These are phyloP conservation scores for Drosophila longiperda DNA, from an alignment of 2,888 invertebrate genomes.

Conservation along the genomic window DNA sequence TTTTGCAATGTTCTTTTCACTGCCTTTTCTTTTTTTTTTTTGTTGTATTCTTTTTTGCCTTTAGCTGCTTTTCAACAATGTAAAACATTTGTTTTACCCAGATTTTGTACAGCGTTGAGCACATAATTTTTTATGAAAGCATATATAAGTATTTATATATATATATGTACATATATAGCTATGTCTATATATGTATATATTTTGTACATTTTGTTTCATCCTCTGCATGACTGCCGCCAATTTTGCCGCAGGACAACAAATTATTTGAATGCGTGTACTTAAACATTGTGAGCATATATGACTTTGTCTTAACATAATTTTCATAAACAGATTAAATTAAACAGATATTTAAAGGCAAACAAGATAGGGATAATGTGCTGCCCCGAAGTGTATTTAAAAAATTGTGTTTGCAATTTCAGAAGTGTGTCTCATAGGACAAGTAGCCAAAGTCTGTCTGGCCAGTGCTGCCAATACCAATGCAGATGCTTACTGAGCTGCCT, in stretches of 20 bases:
- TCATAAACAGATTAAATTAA: slow-evolving; percentile 9
- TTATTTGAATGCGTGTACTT: slow-evolving; percentile 32
- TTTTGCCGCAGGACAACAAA: slow-evolving; percentile 54
- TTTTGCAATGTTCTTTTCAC: slow-evolving; percentile 48
- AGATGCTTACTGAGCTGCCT: slow-evolving; percentile 19
- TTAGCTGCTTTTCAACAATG: slow-evolving; percentile 63
- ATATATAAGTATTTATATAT: slow-evolving; percentile 26
- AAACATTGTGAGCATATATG: slow-evolving; percentile 6
- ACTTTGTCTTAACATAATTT: slow-evolving; percentile 1
- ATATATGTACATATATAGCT: slow-evolving; percentile 7
- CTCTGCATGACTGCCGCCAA: slow-evolving; percentile 44
- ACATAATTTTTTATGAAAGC: slow-evolving; percentile 57
- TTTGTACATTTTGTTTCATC: slow-evolving; percentile 34
- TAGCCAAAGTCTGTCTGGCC: slow-evolving; percentile 16
- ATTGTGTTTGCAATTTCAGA: neutral
- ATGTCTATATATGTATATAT: slow-evolving; percentile 12
- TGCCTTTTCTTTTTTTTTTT: slow-evolving; percentile 2
- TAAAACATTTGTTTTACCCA: slow-evolving; percentile 76
- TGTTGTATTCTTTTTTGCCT: slow-evolving; percentile 7
- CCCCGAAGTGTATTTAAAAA: slow-evolving; percentile 1
- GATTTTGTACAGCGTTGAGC: slow-evolving; percentile 59
- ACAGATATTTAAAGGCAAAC: slow-evolving; percentile 2
- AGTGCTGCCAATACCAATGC: slow-evolving; percentile 39
- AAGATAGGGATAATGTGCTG: neutral
- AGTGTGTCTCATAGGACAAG: slow-evolving; percentile 3